Evolutionary conservation across 2,888 invertebrate genomes (phyloP).

Genomic region (Drosophila villosipedis): DNA sequence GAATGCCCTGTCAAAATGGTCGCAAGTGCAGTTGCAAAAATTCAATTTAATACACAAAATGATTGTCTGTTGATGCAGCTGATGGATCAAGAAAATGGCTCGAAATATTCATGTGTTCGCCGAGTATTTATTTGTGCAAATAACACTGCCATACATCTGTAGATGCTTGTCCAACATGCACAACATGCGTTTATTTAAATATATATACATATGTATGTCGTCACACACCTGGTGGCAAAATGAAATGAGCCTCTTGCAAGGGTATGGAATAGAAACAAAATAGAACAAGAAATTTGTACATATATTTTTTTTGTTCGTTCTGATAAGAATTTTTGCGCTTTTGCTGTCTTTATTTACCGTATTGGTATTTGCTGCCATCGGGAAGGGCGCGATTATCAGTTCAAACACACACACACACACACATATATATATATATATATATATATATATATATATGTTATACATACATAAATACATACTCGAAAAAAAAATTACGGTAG

Average conservation of each 20-base stretch:
- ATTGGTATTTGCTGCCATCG: slow-evolving; percentile 16
- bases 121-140: not conserved
- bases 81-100: not conserved
- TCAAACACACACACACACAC: slow-evolving; percentile 12
- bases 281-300: not conserved
- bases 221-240: not conserved
- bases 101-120: not conserved
- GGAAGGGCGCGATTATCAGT: slow-evolving; percentile 38
- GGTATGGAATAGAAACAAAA: slow-evolving; percentile 6
- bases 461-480: slow-evolving; percentile 33
- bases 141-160: not conserved
- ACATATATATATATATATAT: not conserved
- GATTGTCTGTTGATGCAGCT: not conserved
- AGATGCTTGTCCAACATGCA: no score
- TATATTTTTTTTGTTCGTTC: slow-evolving; percentile 15
- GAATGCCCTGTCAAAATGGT: not conserved
- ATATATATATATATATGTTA: slow-evolving; percentile 2
- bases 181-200: no score
- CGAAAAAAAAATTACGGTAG: slow-evolving; percentile 70
- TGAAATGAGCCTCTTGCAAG: not conserved
- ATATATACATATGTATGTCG: not conserved
- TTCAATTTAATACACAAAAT: not conserved
- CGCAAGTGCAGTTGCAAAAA: not conserved
- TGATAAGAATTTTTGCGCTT: slow-evolving; percentile 54
- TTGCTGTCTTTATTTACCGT: slow-evolving; percentile 21